Conservation (phyloP, 2,797 vertebrate species). For the Microcaecilia unicolor region DNA sequence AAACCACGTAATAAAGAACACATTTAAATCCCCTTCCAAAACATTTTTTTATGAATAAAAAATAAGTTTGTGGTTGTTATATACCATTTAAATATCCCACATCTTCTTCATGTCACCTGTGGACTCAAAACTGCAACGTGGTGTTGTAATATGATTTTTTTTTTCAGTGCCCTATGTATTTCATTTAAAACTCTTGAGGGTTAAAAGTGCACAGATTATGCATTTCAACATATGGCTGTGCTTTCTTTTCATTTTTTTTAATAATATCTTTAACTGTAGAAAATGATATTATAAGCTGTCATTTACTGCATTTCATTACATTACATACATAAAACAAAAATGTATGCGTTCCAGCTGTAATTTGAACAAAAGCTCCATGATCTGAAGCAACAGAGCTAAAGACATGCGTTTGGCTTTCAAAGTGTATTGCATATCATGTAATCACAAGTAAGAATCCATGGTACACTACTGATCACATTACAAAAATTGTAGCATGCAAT, state of each 20-base stretch:
- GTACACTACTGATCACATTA: too few relatives aligned
- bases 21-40: constrained; percentile 64
- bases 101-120: constrained; percentile 34
- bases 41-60: constrained; percentile 61
- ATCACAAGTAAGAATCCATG: not conserved
- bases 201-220: constrained; percentile 58
- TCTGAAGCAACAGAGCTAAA: constrained; percentile 5
- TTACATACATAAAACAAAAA: constrained; percentile 51
- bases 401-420: not conserved
- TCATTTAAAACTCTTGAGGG: constrained; percentile 24
- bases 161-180: constrained; percentile 29
- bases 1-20: constrained; percentile 90
- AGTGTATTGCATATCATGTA: not conserved
- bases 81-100: constrained; percentile 44
- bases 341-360: constrained; percentile 29
- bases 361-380: constrained; percentile 31
- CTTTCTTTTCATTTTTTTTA: constrained; percentile 60
- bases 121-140: constrained; percentile 35
- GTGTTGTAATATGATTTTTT: constrained; percentile 33
- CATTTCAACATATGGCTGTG: constrained; percentile 62
- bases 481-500: too few relatives aligned
- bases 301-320: constrained; percentile 55
- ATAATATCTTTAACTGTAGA: constrained; percentile 67
- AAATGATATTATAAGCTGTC: constrained; percentile 70
- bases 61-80: constrained; percentile 46